phyloP scores from a whole-genome alignment of 2,113 vertebrate genomes.

The Pseudolaguvia tuberculata region DNA sequence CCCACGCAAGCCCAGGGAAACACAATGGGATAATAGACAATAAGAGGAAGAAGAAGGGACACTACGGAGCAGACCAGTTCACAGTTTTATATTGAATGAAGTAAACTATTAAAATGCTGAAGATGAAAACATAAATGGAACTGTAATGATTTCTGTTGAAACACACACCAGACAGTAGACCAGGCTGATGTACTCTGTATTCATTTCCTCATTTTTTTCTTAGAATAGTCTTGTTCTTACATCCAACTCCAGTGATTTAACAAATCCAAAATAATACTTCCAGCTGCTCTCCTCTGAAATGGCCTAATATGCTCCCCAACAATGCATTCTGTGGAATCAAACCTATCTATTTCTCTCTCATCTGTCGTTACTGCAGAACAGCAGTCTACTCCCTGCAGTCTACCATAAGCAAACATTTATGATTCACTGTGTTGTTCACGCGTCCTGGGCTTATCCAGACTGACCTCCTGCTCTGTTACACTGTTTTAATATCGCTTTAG shows the following conservation, averaged over 20 bases:
- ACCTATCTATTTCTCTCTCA: conserved; percentile 62
- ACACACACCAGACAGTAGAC: background rate
- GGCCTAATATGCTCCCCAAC: conserved; percentile 63
- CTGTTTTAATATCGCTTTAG: conserved; percentile 56
- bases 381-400: conserved; percentile 48
- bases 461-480: conserved; percentile 38
- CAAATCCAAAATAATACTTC: conserved; percentile 14
- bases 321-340: conserved; percentile 67
- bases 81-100: too few relatives aligned
- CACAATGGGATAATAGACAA: too few relatives aligned
- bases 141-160: background rate
- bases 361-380: conserved; percentile 58
- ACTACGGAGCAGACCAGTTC: too few relatives aligned
- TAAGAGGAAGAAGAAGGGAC: too few relatives aligned
- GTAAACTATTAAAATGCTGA: too few relatives aligned
- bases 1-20: too few relatives aligned
- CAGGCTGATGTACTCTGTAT: conserved; percentile 7
- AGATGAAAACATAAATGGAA: background rate
- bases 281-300: conserved; percentile 11
- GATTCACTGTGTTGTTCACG: background rate
- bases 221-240: background rate
- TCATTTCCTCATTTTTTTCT: conserved; percentile 8
- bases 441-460: conserved; percentile 7
- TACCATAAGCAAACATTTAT: conserved; percentile 18
- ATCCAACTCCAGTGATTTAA: conserved; percentile 24